phyloP scores from a whole-genome alignment of 1,140 invertebrate genomes.

The Temnothorax nylanderi region DNA sequence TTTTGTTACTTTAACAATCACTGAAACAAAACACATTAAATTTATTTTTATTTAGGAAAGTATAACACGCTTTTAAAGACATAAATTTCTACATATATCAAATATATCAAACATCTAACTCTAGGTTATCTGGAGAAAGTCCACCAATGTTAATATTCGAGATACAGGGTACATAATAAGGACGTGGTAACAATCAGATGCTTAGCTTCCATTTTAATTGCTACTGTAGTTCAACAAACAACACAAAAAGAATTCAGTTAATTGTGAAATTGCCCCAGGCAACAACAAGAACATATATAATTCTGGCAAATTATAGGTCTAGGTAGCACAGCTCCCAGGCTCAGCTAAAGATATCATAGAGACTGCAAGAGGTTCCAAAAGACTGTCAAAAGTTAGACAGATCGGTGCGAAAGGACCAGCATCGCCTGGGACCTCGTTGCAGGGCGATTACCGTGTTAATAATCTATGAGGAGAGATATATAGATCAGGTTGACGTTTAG shows the following conservation, averaged over 20 bases:
- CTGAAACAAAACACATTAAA: conserved; percentile 65
- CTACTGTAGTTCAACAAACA: background rate
- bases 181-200: background rate
- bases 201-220: conserved; percentile 17
- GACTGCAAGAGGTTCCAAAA: background rate
- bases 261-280: background rate
- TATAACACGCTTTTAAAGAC: background rate
- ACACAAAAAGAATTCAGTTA: background rate
- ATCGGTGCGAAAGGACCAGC: background rate
- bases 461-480: background rate
- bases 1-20: conserved; percentile 68
- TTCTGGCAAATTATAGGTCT: background rate
- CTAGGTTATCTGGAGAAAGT: background rate
- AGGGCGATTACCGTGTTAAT: background rate
- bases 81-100: background rate
- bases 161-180: background rate
- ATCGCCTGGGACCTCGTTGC: background rate
- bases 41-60: background rate
- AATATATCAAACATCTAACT: background rate
- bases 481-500: conserved; percentile 32
- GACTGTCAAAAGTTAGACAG: background rate
- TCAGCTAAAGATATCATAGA: background rate
- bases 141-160: background rate
- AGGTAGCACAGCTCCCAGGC: background rate
- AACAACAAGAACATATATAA: background rate